Conservation (phyloP, 1,140 invertebrate species). For the Hydropsyche tenuis region DNA sequence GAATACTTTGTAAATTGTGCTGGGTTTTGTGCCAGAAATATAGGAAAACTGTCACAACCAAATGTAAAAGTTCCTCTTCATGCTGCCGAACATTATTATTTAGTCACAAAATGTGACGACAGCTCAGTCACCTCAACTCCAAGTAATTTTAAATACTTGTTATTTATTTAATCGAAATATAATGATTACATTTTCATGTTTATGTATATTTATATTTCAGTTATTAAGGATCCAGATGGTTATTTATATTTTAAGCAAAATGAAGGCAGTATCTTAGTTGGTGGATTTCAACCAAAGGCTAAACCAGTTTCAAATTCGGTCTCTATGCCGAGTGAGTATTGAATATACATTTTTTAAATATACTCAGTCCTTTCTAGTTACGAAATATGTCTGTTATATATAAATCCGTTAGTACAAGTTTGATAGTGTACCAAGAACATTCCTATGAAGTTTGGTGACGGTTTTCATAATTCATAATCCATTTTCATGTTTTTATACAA, state of each 20-base stretch:
- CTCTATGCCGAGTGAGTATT: not conserved
- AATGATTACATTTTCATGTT: not conserved
- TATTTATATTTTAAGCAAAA: conserved; percentile 86
- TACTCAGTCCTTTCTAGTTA: too few relatives aligned
- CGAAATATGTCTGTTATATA: too few relatives aligned
- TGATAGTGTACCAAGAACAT: too few relatives aligned
- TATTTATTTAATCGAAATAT: not conserved
- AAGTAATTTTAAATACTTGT: conserved; percentile 55
- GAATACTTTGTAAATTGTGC: conserved; percentile 93
- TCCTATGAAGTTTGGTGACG: too few relatives aligned
- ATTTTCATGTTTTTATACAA: too few relatives aligned
- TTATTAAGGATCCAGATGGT: conserved; percentile 90
- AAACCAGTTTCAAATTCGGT: conserved; percentile 68
- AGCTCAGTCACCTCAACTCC: conserved; percentile 76
- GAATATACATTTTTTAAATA: not conserved
- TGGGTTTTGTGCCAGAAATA: conserved; percentile 78
- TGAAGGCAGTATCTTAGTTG: conserved; percentile 78
- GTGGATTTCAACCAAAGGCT: conserved; percentile 85
- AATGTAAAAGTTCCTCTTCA: conserved; percentile 90
- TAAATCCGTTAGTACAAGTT: too few relatives aligned
- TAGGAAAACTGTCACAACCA: conserved; percentile 84
- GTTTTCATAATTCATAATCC: too few relatives aligned
- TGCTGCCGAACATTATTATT: conserved; percentile 91
- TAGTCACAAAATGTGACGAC: conserved; percentile 82
- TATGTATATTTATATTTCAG: conserved; percentile 57